Evolutionary conservation across 1,140 invertebrate species (phyloP).

Genomic region (Drosophila setifemur): DNA sequence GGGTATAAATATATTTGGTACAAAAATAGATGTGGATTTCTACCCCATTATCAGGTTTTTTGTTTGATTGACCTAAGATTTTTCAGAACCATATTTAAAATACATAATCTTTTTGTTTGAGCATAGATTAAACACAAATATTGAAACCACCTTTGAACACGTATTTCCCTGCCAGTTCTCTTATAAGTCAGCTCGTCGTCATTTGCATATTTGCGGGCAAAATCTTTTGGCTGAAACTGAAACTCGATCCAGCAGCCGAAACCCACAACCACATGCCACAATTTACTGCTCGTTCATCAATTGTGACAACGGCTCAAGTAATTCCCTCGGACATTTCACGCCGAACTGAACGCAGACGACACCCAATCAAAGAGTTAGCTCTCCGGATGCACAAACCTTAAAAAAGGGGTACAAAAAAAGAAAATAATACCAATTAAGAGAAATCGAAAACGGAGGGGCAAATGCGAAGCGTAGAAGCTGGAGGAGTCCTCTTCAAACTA

Average conservation of each 20-base stretch:
- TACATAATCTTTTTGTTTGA: no score
- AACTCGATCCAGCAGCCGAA: conserved; percentile 47
- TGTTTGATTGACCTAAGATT: no score
- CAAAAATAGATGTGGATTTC: no score
- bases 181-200: neutral
- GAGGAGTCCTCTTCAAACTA: conserved; percentile 31
- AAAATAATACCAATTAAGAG: conserved; percentile 44
- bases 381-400: neutral
- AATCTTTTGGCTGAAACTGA: conserved; percentile 42
- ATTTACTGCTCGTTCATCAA: conserved; percentile 72
- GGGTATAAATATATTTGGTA: no score
- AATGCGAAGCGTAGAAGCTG: conserved; percentile 42
- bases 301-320: conserved; percentile 72
- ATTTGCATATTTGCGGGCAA: conserved; percentile 8
- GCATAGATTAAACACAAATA: no score
- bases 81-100: no score
- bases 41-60: no score
- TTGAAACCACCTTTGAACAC: no score
- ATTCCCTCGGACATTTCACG: conserved; percentile 73
- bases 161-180: neutral
- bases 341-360: conserved; percentile 76
- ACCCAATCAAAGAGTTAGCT: conserved; percentile 66
- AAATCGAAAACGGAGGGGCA: conserved; percentile 25
- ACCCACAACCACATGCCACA: conserved; percentile 63
- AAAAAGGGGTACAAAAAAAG: conserved; percentile 24